A percentile compares a stretch with the other conserved stretches of the same genome.
Evolutionary conservation across 1,140 invertebrate species (phyloP).

Genomic region (Aphelinus certus): DNA sequence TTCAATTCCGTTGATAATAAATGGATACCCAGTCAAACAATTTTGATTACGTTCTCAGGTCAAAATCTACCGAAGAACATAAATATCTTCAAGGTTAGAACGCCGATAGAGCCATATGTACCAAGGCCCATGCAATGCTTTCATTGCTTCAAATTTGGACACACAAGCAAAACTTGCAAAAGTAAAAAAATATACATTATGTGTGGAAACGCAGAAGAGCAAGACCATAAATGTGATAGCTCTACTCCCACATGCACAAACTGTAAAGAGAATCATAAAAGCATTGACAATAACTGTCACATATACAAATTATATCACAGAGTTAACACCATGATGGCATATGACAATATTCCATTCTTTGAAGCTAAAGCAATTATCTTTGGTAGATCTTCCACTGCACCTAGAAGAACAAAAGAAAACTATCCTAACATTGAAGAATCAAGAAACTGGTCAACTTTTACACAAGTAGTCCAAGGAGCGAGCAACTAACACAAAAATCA

Average conservation of each 20-base stretch:
- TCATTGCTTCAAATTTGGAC: conserved; percentile 34
- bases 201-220: conserved; percentile 30
- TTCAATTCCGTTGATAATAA: conserved; percentile 19
- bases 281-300: background rate
- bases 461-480: no score
- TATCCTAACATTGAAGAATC: no score
- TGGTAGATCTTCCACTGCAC: background rate
- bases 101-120: conserved; percentile 31
- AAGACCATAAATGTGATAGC: background rate
- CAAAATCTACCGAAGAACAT: conserved; percentile 24
- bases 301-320: conserved; percentile 15
- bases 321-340: conserved; percentile 36
- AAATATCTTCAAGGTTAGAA: conserved; percentile 23
- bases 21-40: conserved; percentile 25
- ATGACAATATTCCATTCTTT: conserved; percentile 31
- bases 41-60: conserved; percentile 27
- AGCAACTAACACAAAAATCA: no score
- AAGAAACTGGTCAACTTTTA: no score
- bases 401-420: no score
- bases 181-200: conserved; percentile 20
- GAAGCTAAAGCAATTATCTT: conserved; percentile 32
- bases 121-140: conserved; percentile 35
- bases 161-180: conserved; percentile 29
- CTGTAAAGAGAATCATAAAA: conserved; percentile 38
- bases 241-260: conserved; percentile 25